Conservation (phyloP, 1,140 invertebrate species). For the Pectinophora gossypiella region DNA sequence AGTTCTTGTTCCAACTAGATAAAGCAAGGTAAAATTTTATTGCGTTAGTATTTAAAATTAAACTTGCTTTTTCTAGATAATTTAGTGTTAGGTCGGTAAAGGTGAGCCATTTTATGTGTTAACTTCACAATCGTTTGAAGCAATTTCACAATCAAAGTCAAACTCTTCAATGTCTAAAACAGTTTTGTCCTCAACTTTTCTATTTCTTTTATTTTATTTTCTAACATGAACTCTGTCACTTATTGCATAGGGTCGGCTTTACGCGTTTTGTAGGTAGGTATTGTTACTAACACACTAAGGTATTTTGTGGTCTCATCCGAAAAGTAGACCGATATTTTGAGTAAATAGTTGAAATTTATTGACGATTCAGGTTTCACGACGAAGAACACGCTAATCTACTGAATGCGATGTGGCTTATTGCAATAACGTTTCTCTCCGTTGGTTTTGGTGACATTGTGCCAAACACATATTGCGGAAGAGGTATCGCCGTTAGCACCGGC, state of each 20-base stretch:
- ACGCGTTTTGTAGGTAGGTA: constrained; percentile 37
- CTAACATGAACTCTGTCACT: constrained; percentile 1
- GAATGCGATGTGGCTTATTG: constrained; percentile 99
- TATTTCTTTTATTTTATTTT: constrained; percentile 28
- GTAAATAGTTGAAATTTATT: constrained; percentile 69
- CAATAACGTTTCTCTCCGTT: constrained; percentile 98
- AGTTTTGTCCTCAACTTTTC: constrained; percentile 20
- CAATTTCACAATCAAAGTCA: constrained; percentile 68
- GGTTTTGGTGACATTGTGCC: constrained; percentile 99
- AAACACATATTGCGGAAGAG: constrained; percentile 99
- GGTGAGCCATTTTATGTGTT: constrained; percentile 74
- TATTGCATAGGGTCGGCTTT: constrained; percentile 28
- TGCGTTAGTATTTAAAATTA: constrained; percentile 4
- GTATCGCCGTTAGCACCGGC: constrained; percentile 97
- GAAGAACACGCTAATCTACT: constrained; percentile 97
- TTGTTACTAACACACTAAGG: constrained; percentile 20
- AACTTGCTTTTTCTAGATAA: constrained; percentile 53
- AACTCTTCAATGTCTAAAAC: constrained; percentile 57
- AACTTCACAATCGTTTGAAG: constrained; percentile 39
- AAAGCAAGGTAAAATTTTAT: constrained; percentile 30
- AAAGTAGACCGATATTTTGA: constrained; percentile 20
- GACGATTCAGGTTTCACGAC: constrained; percentile 91
- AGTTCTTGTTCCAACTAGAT: constrained; percentile 29
- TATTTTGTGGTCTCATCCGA: constrained; percentile 22
- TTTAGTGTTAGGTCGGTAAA: constrained; percentile 53